Conservation (phyloP, 1,140 invertebrate species). For the Berghia stephanieae region DNA sequence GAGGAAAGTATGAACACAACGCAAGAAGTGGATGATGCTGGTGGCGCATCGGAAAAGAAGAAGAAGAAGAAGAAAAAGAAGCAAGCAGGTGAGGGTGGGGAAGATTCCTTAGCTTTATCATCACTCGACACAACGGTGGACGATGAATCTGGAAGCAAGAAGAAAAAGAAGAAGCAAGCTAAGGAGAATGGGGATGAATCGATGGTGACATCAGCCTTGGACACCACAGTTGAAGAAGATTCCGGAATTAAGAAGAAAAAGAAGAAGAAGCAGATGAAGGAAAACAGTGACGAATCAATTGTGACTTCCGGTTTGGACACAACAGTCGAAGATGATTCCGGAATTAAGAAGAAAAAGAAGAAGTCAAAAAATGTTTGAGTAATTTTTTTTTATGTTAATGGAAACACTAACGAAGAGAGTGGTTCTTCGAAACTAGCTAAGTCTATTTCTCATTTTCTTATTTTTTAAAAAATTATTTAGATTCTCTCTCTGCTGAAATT, state of each 20-base stretch:
- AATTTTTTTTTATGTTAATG: too few species aligned
- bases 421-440: too few species aligned
- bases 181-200: conserved; percentile 20
- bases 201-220: conserved; percentile 41
- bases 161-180: conserved; percentile 40
- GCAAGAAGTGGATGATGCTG: conserved; percentile 43
- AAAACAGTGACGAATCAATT: too few species aligned
- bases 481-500: too few species aligned
- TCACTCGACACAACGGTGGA: conserved; percentile 25
- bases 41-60: conserved; percentile 37
- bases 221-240: conserved; percentile 49
- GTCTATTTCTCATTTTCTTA: too few species aligned
- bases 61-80: conserved; percentile 59
- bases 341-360: conserved; percentile 9
- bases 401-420: too few species aligned
- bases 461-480: too few species aligned
- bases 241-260: conserved; percentile 53
- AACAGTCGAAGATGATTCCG: conserved; percentile 4
- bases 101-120: conserved; percentile 24
- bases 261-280: conserved; percentile 42
- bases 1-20: conserved; percentile 32
- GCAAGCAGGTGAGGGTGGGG: conserved; percentile 32
- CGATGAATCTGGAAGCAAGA: conserved; percentile 40
- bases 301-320: conserved; percentile 35
- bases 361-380: too few species aligned